Percentiles rank a stretch among this genome's conserved stretches.
Conservation (phyloP, 2,888 invertebrate genomes). For the Lamproptera curius region DNA sequence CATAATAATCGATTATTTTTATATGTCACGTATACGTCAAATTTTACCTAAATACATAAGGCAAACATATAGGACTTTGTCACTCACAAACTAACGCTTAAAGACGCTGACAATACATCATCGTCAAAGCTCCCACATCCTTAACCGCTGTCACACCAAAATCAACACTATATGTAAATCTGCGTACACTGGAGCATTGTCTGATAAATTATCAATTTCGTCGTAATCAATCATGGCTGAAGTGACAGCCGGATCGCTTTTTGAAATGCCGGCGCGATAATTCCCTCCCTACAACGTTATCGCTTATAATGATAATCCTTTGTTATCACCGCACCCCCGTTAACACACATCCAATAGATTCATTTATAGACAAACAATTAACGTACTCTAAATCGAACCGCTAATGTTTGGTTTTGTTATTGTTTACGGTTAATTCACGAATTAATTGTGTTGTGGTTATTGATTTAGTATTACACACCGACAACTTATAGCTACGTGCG, state of each 20-base stretch:
- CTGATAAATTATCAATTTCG: constrained; percentile 48
- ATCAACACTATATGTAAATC: constrained; percentile 24
- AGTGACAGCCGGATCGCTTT: constrained; percentile 28
- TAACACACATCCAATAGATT: neutral
- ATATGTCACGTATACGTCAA: too few species aligned
- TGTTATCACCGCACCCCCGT: constrained; percentile 12
- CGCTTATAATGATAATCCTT: constrained; percentile 15
- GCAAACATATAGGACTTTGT: too few species aligned
- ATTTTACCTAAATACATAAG: too few species aligned
- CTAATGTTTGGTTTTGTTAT: neutral
- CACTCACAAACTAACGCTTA: too few species aligned
- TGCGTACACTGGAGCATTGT: constrained; percentile 3
- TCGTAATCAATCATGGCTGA: constrained; percentile 48
- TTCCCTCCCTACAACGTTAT: constrained; percentile 35
- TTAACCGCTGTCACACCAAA: constrained; percentile 7
- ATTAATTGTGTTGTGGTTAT: too few species aligned
- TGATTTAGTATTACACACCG: too few species aligned
- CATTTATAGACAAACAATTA: neutral
- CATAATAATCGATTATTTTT: too few species aligned
- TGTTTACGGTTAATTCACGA: neutral
- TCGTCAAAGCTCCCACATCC: too few species aligned
- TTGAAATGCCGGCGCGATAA: constrained; percentile 39
- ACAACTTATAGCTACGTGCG: too few species aligned
- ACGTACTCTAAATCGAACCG: neutral
- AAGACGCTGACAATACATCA: too few species aligned